A percentile compares a stretch with the other conserved stretches of the same genome.
These are phyloP conservation scores for Sturnira hondurensis DNA, from an alignment of 2,113 vertebrate genomes.

Conservation along the genomic window DNA sequence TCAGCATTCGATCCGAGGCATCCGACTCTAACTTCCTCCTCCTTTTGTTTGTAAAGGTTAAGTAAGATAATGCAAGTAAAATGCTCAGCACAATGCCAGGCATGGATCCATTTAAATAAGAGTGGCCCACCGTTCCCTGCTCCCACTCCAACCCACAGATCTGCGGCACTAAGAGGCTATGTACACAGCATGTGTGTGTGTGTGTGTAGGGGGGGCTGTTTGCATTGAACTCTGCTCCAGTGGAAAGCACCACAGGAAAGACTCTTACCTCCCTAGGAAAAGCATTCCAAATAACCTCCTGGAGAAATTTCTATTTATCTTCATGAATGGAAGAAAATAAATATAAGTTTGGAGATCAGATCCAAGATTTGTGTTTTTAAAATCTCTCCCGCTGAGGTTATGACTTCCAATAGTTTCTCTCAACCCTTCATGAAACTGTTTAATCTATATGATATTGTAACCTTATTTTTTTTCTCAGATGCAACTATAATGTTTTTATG, in stretches of 20 bases:
- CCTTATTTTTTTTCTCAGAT: constrained; percentile 44
- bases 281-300: neutral
- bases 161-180: neutral
- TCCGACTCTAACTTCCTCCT: neutral
- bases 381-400: neutral
- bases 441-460: constrained; percentile 23
- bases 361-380: neutral
- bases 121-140: neutral
- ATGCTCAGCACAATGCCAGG: neutral
- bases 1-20: neutral
- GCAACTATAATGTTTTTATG: constrained; percentile 41
- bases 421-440: constrained; percentile 20
- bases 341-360: neutral
- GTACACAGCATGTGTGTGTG: no score
- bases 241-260: neutral
- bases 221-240: neutral
- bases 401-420: neutral
- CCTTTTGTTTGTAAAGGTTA: neutral
- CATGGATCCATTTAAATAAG: neutral
- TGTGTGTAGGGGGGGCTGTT: no score
- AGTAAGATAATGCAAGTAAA: neutral
- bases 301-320: constrained; percentile 24
- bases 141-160: neutral
- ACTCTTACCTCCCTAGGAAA: neutral
- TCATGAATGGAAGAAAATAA: constrained; percentile 8